Evolutionary conservation across 2,888 invertebrate genomes (phyloP), one percentile per base, ranked within the genome.

Genomic region (Epirrhoe tristata): DNA sequence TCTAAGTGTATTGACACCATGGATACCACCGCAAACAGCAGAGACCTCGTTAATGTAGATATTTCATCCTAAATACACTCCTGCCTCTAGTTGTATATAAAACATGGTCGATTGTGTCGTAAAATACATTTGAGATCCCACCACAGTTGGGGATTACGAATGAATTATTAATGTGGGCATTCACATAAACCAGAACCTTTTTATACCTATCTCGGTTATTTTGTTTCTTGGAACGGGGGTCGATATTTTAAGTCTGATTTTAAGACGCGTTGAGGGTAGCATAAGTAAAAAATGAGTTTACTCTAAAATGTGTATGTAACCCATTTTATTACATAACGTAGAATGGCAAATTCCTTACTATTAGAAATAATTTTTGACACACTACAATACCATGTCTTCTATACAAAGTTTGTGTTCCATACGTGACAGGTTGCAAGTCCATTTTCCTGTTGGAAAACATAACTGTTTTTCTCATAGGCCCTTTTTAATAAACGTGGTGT

Each of bases 91-190:
- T 71, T 81, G 77, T 80, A 73, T 79, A 82, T 82, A 84, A 81
- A 84, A 84, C 83, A 79, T 76, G 76, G 80, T 75, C 85, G 83
- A 88, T 89, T 85, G 81, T 84, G 79, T 83, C 87, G 83, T 89
- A 88, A 89, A 90, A 86, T 82, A 85, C 84, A 81, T 84, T 87
- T 83, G 76, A 81, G 81, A 80, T 77, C 80, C 82, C 78, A 81
- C 84, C 83, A 81, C 84, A 82, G 85, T 88, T 80, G 78, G 77
- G 91, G 89, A 90, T 90, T 88, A 89, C 82, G 81, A 83, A 90
- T 91, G 91, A 91, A 91, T 91, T 90, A 91, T 91, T 91, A 88
- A 91, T 91, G 86, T 82, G 83, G 81, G 80, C 80, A 84, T 85
- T 86, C 88, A 86, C 87, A 85, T 89, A 87, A 82, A 88, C 82